Percentiles rank a stretch among this genome's conserved stretches.
Evolutionary conservation across 2,113 vertebrate species (phyloP).

Genomic region (Actenoides hombroni): DNA sequence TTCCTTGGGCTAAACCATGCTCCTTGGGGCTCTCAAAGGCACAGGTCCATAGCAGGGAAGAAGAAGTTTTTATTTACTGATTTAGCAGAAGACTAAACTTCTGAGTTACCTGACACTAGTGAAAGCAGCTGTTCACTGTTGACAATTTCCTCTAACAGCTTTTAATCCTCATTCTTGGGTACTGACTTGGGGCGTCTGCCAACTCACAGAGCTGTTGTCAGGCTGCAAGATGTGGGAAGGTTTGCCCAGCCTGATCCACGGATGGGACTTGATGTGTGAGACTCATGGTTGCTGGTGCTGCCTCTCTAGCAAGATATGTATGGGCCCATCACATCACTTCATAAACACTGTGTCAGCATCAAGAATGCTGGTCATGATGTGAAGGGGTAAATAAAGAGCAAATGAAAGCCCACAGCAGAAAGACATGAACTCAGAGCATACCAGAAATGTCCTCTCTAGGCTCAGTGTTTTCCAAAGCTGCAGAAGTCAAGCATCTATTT

Average conservation of each 20-base stretch:
- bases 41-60: background rate
- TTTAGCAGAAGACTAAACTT: background rate
- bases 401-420: background rate
- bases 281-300: background rate
- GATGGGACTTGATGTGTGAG: fast-evolving
- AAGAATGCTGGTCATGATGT: background rate
- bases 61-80: background rate
- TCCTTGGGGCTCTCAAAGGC: background rate
- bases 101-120: background rate
- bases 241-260: background rate
- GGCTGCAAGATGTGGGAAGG: background rate
- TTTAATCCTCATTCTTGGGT: background rate
- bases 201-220: background rate
- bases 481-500: background rate
- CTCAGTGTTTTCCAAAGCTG: background rate
- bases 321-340: background rate
- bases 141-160: background rate
- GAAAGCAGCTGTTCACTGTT: background rate
- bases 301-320: background rate
- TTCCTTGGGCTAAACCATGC: background rate
- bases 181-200: background rate
- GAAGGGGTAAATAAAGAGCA: background rate
- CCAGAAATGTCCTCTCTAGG: background rate
- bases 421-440: background rate
- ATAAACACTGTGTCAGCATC: background rate